A percentile compares a stretch with the other conserved stretches of the same genome.
Evolutionary conservation across 2,113 vertebrate species (phyloP).

Genomic region (Cephalopholis sonnerati): DNA sequence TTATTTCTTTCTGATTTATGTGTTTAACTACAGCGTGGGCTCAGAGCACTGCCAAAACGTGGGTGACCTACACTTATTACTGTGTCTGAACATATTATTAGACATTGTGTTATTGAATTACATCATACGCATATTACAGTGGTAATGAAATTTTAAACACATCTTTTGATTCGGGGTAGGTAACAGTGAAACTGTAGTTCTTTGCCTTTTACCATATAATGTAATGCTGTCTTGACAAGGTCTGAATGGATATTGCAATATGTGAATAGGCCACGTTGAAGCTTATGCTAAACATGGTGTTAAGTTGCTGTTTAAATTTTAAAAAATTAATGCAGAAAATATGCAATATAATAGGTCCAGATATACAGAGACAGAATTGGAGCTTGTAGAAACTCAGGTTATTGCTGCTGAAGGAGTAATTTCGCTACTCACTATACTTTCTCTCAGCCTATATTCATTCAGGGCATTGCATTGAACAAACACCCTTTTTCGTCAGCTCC

Average conservation of each 20-base stretch:
- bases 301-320: background rate
- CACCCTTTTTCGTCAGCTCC: background rate
- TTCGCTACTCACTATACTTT: background rate
- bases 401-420: background rate
- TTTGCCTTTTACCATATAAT: background rate
- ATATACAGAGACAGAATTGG: background rate
- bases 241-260: background rate
- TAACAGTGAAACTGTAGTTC: background rate
- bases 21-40: background rate
- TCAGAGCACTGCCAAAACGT: background rate
- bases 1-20: background rate
- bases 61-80: background rate
- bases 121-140: background rate
- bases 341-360: background rate
- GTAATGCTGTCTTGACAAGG: background rate
- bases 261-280: background rate
- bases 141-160: background rate
- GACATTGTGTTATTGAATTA: background rate
- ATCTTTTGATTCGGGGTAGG: background rate
- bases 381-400: background rate
- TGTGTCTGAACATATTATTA: background rate
- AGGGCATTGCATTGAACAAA: background rate
- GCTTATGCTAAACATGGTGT: no score
- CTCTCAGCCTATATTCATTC: background rate
- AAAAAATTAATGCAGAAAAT: background rate